phyloP scores from a whole-genome alignment of 2,888 invertebrate genomes.

The Acanthococcus lagerstroemiae region DNA sequence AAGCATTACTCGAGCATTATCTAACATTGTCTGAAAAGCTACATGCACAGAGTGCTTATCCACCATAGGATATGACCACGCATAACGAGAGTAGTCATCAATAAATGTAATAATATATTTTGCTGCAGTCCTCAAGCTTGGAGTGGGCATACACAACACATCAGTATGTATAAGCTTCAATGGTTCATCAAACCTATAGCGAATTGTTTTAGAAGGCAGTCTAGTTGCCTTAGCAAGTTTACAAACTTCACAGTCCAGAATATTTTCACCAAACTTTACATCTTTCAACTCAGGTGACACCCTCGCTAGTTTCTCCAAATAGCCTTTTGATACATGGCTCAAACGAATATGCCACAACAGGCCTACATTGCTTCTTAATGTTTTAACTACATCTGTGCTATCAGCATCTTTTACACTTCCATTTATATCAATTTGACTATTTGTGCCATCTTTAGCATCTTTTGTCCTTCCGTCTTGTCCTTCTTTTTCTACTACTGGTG shows the following conservation, averaged over 20 bases:
- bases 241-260: too few relatives aligned
- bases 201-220: background rate
- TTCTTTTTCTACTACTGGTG: too few relatives aligned
- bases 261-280: background rate
- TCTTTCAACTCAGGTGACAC: background rate
- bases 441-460: too few relatives aligned
- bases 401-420: too few relatives aligned
- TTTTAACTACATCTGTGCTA: too few relatives aligned
- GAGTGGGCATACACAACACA: background rate
- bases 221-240: background rate
- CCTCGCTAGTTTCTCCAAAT: background rate
- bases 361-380: too few relatives aligned
- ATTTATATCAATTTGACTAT: too few relatives aligned
- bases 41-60: too few relatives aligned
- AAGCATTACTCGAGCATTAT: background rate
- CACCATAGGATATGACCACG: too few relatives aligned
- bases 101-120: background rate
- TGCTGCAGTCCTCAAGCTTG: background rate
- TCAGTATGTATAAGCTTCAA: background rate
- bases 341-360: background rate
- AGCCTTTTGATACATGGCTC: background rate
- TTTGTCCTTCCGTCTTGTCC: too few relatives aligned
- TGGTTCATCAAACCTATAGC: background rate
- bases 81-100: background rate
- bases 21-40: too few relatives aligned